These are phyloP conservation scores for Mustela lutreola DNA, from an alignment of 2,113 vertebrate genomes.

Conservation along the genomic window DNA sequence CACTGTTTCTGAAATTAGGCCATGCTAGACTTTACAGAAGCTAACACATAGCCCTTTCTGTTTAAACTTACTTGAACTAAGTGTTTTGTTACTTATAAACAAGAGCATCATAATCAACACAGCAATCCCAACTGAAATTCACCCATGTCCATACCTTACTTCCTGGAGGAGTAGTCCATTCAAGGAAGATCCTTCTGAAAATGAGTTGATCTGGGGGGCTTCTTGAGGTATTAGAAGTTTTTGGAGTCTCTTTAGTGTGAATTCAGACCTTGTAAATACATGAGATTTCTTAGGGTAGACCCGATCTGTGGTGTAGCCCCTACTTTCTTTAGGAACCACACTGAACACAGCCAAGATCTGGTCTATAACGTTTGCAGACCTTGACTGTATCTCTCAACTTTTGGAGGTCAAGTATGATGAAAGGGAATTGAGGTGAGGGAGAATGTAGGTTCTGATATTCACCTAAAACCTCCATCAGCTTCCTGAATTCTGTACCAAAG, in stretches of 20 bases:
- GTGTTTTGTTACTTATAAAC: not conserved
- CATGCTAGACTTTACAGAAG: not conserved
- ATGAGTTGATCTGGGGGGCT: not conserved
- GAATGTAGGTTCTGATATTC: not conserved
- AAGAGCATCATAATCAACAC: not conserved
- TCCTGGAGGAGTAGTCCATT: not conserved
- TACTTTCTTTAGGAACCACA: not conserved
- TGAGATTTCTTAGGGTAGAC: not conserved
- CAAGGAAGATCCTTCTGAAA: not conserved
- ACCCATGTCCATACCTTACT: not conserved
- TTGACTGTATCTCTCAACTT: not conserved
- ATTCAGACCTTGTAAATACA: not conserved
- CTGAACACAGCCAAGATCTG: not conserved
- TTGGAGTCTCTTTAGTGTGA: not conserved
- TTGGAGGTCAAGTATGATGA: not conserved
- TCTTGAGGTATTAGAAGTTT: not conserved
- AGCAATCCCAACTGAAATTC: not conserved
- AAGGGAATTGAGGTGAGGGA: not conserved
- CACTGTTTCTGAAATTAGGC: not conserved
- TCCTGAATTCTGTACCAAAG: not conserved
- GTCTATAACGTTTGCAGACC: not conserved
- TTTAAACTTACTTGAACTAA: not conserved
- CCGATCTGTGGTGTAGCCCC: fast-evolving
- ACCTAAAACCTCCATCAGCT: not conserved
- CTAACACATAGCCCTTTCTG: not conserved